Evolutionary conservation across 2,797 vertebrate genomes (phyloP).

Genomic region (Pygocentrus nattereri): DNA sequence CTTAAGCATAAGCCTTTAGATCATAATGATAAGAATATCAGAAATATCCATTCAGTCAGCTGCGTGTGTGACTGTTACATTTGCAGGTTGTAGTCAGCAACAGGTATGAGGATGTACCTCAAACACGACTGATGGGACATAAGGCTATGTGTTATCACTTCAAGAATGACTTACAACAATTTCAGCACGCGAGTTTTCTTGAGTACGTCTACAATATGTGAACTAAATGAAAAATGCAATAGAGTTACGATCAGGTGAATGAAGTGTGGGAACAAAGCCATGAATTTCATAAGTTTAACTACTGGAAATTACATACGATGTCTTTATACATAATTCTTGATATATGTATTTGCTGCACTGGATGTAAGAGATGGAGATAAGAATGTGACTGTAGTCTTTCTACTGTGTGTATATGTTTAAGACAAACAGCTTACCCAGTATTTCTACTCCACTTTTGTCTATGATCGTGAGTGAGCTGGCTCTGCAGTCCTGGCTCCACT

Average conservation of each 20-base stretch:
- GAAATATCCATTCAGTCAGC: no score
- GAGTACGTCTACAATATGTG: background rate
- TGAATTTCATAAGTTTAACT: no score
- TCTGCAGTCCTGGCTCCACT: constrained; percentile 78
- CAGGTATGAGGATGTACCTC: background rate
- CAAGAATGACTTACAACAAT: background rate
- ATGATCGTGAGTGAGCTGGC: constrained; percentile 82
- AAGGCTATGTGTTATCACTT: background rate
- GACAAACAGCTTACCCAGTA: constrained; percentile 74
- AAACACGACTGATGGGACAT: background rate
- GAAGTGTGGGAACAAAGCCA: background rate
- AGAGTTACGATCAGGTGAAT: no score
- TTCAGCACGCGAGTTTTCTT: background rate
- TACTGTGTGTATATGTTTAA: background rate
- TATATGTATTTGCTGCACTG: no score
- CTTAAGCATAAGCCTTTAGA: no score
- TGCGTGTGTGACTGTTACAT: no score
- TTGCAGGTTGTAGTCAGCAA: background rate
- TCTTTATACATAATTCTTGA: no score
- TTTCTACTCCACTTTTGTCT: constrained; percentile 64
- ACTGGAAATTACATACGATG: no score
- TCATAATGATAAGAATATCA: no score
- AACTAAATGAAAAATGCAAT: background rate
- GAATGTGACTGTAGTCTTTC: background rate
- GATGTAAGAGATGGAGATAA: no score